Conservation (phyloP, 2,797 vertebrate species). For the Tinamus major region DNA sequence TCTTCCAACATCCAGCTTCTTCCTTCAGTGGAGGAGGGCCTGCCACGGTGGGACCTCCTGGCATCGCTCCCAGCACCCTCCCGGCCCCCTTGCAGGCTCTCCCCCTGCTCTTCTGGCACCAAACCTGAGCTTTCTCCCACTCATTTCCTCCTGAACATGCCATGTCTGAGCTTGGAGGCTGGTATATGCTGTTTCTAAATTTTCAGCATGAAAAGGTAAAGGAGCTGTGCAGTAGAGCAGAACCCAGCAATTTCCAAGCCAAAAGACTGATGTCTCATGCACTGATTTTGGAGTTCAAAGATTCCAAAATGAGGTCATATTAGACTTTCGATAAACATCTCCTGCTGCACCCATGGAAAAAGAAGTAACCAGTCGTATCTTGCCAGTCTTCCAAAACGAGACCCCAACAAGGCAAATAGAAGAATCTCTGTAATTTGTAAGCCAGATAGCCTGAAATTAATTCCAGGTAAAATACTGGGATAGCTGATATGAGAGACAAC, state of each 20-base stretch:
- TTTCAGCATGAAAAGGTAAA: neutral
- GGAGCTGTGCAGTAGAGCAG: neutral
- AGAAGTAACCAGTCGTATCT: neutral
- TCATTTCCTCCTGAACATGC: neutral
- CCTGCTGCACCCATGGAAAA: neutral
- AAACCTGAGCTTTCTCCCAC: accelerated
- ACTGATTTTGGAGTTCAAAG: neutral
- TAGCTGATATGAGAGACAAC: neutral
- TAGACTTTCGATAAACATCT: slow-evolving; percentile 4
- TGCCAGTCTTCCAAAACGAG: neutral
- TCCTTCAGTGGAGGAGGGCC: neutral
- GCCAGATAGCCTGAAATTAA: neutral
- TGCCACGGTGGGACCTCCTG: accelerated
- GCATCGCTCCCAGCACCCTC: accelerated
- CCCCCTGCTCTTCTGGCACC: neutral
- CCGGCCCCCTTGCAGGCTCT: accelerated
- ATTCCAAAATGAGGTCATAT: neutral
- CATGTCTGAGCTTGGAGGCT: neutral
- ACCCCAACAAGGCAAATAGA: neutral
- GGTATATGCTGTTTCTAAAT: accelerated
- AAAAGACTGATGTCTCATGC: neutral
- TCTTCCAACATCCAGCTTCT: no score
- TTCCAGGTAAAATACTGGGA: neutral
- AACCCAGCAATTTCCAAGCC: neutral
- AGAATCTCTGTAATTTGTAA: neutral